Evolutionary conservation across 2,113 vertebrate species (phyloP), one percentile per base, ranked within the genome.

Genomic region (Alethe castanea): DNA sequence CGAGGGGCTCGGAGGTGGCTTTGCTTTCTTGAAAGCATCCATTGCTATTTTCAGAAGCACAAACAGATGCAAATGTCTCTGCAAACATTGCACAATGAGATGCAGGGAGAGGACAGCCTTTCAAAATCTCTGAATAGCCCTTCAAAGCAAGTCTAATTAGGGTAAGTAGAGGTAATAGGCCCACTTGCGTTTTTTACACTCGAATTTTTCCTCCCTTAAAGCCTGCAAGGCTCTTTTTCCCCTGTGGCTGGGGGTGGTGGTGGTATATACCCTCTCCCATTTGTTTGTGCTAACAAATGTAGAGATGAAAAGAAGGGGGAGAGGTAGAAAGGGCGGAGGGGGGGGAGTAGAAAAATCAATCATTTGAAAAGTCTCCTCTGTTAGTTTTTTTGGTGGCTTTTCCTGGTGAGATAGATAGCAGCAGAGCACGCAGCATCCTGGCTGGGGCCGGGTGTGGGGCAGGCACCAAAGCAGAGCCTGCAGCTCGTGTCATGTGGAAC

Each of bases 1-100:
- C 52, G 10, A 76, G 92, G 26, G 94, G 86, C 86, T 64, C 2
- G 87, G 94, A 87, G 89, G 97, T 94, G 94, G 95, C 97, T 98
- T 98, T 97, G 97, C 95, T 97, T 92, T 69, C 81, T 93, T 24
- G 94, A 97, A 98, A 98, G 97, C 96, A 86, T 96, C 96, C 95
- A 48, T 42, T 81, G 97, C 96, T 93, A 93, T 97, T 98, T 97
- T 98, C 97, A 97, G 97, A 86, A 98, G 98, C 97, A 98, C 98
- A 99, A 99, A 99, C 99, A 99, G 98, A 99, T 99, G 99, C 99
- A 99, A 99, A 99, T 99, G 98, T 96, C 97, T 98, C 95, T 84
- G 97, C 98, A 98, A 99, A 98, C 98, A 98, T 97, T 97, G 95
- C 97, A 98, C 97, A 98, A 98, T 98, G 98, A 97, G 97, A 97